These are phyloP conservation scores for Agonum fuliginosum DNA, from an alignment of 2,888 invertebrate species.

Conservation along the genomic window DNA sequence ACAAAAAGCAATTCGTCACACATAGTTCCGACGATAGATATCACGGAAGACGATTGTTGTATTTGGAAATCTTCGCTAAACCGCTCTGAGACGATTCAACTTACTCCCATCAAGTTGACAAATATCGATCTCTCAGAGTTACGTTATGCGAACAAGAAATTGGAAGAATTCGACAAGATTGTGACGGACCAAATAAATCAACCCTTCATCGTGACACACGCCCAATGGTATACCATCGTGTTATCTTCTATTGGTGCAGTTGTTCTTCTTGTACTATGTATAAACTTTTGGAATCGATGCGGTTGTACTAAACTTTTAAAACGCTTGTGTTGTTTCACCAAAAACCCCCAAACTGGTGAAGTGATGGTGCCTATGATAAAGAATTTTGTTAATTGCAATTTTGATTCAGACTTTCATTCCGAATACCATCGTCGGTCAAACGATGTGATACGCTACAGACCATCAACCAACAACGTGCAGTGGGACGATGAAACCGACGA, in stretches of 20 bases:
- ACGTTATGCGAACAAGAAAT: conserved; percentile 62
- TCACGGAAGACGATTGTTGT: conserved; percentile 60
- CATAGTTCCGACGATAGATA: conserved; percentile 47
- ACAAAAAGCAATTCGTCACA: not conserved
- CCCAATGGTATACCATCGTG: conserved; percentile 60
- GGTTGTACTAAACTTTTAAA: no score
- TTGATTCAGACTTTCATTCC: no score
- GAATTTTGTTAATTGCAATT: no score
- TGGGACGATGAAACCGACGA: no score
- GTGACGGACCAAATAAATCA: conserved; percentile 58
- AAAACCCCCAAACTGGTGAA: no score
- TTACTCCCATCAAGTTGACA: conserved; percentile 57
- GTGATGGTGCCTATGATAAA: no score
- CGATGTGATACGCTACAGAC: no score
- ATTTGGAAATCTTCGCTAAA: conserved; percentile 50
- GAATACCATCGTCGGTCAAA: no score
- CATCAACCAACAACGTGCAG: no score
- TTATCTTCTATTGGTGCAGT: conserved; percentile 51
- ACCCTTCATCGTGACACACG: conserved; percentile 56
- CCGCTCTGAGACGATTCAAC: conserved; percentile 1
- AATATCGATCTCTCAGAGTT: conserved; percentile 62
- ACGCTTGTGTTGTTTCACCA: no score
- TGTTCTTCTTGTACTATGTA: not conserved
- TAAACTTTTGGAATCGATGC: no score
- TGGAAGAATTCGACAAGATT: conserved; percentile 61